Percentiles rank a stretch among this genome's conserved stretches.
These are phyloP conservation scores for Bagarius yarrelli DNA, from an alignment of 2,113 vertebrate species.

Conservation along the genomic window DNA sequence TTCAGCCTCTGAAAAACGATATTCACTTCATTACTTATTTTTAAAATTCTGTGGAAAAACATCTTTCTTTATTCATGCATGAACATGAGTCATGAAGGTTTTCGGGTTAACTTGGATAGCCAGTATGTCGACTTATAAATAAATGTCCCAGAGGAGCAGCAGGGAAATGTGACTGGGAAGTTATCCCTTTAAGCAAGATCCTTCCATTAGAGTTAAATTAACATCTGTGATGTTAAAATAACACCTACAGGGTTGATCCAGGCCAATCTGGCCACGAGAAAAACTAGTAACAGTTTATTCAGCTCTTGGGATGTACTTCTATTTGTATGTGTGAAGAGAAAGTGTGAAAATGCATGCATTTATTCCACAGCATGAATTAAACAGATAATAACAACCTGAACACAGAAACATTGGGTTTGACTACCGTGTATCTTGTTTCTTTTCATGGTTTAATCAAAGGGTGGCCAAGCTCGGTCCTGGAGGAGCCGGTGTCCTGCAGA, in stretches of 20 bases:
- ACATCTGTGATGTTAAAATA: neutral
- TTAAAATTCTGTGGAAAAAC: neutral
- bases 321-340: neutral
- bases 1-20: neutral
- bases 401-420: neutral
- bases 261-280: neutral
- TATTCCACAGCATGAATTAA: neutral
- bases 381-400: neutral
- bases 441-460: no score
- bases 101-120: neutral
- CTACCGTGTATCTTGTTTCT: neutral
- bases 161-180: neutral
- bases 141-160: neutral
- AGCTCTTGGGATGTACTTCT: neutral
- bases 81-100: neutral
- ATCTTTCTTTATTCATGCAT: neutral
- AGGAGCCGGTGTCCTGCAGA: no score
- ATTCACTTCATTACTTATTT: neutral
- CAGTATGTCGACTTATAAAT: neutral
- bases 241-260: neutral
- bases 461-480: no score
- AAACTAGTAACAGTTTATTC: neutral
- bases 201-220: neutral
- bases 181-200: neutral
- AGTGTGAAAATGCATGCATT: slow-evolving; percentile 2